Evolutionary conservation across 2,797 vertebrate species (phyloP), one percentile per base, ranked within the genome.

Genomic region (Chrosomus eos): DNA sequence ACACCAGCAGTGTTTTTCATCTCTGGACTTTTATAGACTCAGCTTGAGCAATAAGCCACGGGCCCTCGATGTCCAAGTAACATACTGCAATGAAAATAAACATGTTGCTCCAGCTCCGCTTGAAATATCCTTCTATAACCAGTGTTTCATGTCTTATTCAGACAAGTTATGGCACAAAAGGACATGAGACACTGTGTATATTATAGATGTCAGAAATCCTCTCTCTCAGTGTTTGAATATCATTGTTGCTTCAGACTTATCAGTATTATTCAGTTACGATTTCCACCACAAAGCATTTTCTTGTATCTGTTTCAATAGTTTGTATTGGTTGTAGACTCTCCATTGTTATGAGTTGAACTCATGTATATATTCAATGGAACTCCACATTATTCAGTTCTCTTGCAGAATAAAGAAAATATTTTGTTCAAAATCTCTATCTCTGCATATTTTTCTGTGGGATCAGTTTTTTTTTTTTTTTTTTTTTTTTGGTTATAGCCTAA

Each of bases 321-420:
- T 94, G 94, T 95, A 92, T 92, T 90, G 93, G 93, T 94, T 94
- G 94, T 95, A 93, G 91, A 93, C 90, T 93, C 89, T 93, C 92
- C 88, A 81, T 92, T 94, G 91, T 92, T 88, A 90, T 92, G 92
- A 93, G 91, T 92, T 91, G 86, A 93, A 92, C 91, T 92, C 90
- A 88, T 93, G 91, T 94, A 92, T 91, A 90, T 93, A 91, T 89
- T 95, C 92, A 93, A 91, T 93, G 92, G 93, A 93, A 91, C 88
- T 93, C 91, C 93, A 94, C 92, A 82, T 92, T 91, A 92, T 92
- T 93, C 91, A 88, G 92, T 94, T 94, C 92, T 95, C 93, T 94
- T 91, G 93, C 92, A 93, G 92, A 96, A 96, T 95, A 94, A 96
- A 96, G 93, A 94, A 90, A 93, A 92, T 95, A 95, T 95, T 95